Evolutionary conservation across 2,797 vertebrate species (phyloP), one percentile per base, ranked within the genome.

Genomic region (Scolopax bukidnonensis): DNA sequence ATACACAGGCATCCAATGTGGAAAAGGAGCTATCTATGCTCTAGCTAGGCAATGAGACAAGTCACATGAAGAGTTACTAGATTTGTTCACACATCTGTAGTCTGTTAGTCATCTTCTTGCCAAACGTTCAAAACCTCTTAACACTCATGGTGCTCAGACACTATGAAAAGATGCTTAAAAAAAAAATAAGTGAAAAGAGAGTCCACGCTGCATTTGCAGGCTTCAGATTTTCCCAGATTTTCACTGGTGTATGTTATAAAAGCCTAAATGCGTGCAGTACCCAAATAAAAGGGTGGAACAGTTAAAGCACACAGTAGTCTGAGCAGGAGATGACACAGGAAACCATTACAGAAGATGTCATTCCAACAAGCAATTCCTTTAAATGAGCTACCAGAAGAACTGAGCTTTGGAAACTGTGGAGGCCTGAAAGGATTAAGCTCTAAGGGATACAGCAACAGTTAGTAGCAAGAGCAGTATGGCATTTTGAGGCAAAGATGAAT

Each of bases 361-460:
- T 84, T 90, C 57, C 83, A 92, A 45, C n/a, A 19, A 84, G 67
- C 74, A 89, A 81, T 89, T 93, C 53, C 53, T 86, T 75, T 82
- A 84, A 93, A 61, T 9, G 23, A 90, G 65, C 69, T 40, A 68
- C 67, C 25, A 85, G 50, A 53, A 92, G 77, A 88, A 50, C 17
- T 25, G 73, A 92, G 75, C 81, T 91, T 89, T 86, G 81, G 69
- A 82, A 97, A 90, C 59, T 45, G 57, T 28, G 0, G 1, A 70
- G 67, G n/a, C 30, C 85, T 84, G 61, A 77, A 95, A 82, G 48
- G 40, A 92, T 91, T 95, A 80, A 95, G 84, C 83, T 90, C 87
- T 27, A 61, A 81, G 81, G 80, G 43, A 95, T 57, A 43, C 4
- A 86, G 87, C 87, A 89, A 63, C 53, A 94, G 77, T 40, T 56